Base-by-base conservation (phyloP, 23 tunicate species). In the Trididemnum nubilum region DNA sequence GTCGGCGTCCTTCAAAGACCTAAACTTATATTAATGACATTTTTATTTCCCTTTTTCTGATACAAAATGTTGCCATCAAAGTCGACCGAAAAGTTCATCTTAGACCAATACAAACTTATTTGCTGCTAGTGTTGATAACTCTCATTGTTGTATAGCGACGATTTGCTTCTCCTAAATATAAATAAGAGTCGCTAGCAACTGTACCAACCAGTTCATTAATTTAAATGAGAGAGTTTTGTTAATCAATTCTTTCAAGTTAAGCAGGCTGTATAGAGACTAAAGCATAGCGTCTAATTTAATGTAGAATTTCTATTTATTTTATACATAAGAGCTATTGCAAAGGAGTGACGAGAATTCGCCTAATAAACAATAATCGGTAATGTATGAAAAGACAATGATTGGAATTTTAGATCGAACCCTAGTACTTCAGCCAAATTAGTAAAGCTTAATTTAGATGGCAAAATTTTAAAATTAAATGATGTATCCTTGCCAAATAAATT, bases 1-100 rank as follows among this genome's bases (percentile, higher is more conserved):
- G 75, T 36, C 75, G 75, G 75, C 22, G 4, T 4, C 12, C 7
- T 27, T 70, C 75, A 70, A 70, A 70, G 75, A 29, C 7, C 38
- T 70, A 34, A 70, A 30, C 27, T 9, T 33, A 70, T 29, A 70
- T 70, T 70, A 32, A 70, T 70, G 75, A 70, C 75, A 25, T 70
- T 70, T 70, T 70, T 70, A 70, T 70, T 21, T 61, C 67, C 67
- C 67, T 26, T 12, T n/a, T 61, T 3, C 67, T 12, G 67, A 61
- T 61, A 21, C 67, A 61, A 12, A 49, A 21, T 21, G 26, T 61
- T 21, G 29, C 67, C 26, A 61, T 61, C 67, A 61, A 61, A 61
- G 67, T 21, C 18, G n/a, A 61, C 26, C 26, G 67, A 24, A 61
- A 61, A 61, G 67, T 61, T 61, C 67, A 61, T 61, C n/a, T 61